These are phyloP conservation scores for Chalcis sispes DNA, from an alignment of 2,888 invertebrate genomes.

Conservation along the genomic window DNA sequence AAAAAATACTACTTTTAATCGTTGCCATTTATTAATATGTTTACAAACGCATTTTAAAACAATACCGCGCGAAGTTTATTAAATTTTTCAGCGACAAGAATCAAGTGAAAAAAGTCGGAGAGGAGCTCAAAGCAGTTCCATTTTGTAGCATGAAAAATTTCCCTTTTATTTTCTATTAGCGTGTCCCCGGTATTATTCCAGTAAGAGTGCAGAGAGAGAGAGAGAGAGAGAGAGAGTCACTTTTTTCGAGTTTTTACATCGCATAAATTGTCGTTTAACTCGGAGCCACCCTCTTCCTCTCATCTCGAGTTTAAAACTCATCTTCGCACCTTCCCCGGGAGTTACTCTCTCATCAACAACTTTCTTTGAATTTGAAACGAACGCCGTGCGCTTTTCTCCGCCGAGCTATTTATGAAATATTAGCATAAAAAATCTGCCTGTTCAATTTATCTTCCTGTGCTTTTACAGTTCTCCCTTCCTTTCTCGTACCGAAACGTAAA, in stretches of 20 bases:
- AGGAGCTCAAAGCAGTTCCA: slow-evolving; percentile 8
- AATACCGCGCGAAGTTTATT: too few relatives aligned
- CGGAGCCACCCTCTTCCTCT: neutral
- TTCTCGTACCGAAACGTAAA: too few relatives aligned
- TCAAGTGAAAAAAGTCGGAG: slow-evolving; percentile 10
- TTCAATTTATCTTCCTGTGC: too few relatives aligned
- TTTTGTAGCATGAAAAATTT: slow-evolving; percentile 26
- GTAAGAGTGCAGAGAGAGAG: neutral
- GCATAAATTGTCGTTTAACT: slow-evolving; percentile 40
- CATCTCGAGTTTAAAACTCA: slow-evolving; percentile 44
- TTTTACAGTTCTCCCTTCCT: too few relatives aligned
- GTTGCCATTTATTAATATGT: too few relatives aligned
- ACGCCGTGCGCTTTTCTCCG: neutral
- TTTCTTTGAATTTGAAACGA: slow-evolving; percentile 31
- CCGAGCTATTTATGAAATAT: too few relatives aligned
- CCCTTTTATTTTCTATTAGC: slow-evolving; percentile 27
- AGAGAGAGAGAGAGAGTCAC: slow-evolving; percentile 16
- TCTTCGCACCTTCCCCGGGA: slow-evolving; percentile 25
- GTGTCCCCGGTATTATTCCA: neutral
- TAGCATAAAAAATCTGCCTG: too few relatives aligned
- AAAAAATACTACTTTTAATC: too few relatives aligned
- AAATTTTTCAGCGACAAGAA: neutral
- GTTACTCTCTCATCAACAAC: slow-evolving; percentile 45
- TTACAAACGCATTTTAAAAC: too few relatives aligned
- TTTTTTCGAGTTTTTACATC: slow-evolving; percentile 29